Percentiles rank a stretch among this genome's conserved stretches.
Evolutionary conservation across 2,797 vertebrate species (phyloP).

Genomic region (Nasua narica): DNA sequence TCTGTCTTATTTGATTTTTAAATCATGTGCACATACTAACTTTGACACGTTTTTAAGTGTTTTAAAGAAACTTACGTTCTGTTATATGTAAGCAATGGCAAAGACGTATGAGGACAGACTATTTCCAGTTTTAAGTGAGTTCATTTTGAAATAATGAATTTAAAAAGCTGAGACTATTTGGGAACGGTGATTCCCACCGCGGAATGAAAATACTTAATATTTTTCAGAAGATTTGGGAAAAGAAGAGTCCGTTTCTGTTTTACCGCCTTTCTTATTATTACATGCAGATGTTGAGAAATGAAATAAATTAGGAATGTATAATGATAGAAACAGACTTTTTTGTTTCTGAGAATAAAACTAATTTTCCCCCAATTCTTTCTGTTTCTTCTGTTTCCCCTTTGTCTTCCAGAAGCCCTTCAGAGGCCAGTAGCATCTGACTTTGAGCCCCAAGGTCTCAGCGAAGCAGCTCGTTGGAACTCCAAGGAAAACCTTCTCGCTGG

Average conservation of each 20-base stretch:
- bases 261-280: background rate
- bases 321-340: constrained; percentile 36
- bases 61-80: background rate
- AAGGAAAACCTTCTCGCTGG: constrained; percentile 97
- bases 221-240: constrained; percentile 26
- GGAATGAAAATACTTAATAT: background rate
- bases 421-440: constrained; percentile 92
- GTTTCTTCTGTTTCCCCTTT: background rate
- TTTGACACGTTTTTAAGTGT: background rate
- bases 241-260: background rate
- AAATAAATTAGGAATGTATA: background rate
- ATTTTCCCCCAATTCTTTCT: constrained; percentile 54
- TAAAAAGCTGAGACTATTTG: background rate
- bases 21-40: background rate
- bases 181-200: background rate
- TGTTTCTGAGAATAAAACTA: constrained; percentile 45
- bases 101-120: background rate
- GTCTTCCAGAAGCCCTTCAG: constrained; percentile 93
- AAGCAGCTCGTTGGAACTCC: constrained; percentile 98
- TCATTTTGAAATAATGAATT: background rate
- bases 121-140: background rate
- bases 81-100: background rate
- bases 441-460: constrained; percentile 93
- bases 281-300: constrained; percentile 33
- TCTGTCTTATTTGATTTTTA: background rate